Evolutionary conservation across 2,888 invertebrate genomes (phyloP), one percentile per base, ranked within the genome.

Genomic region (Epinotia bilunana): DNA sequence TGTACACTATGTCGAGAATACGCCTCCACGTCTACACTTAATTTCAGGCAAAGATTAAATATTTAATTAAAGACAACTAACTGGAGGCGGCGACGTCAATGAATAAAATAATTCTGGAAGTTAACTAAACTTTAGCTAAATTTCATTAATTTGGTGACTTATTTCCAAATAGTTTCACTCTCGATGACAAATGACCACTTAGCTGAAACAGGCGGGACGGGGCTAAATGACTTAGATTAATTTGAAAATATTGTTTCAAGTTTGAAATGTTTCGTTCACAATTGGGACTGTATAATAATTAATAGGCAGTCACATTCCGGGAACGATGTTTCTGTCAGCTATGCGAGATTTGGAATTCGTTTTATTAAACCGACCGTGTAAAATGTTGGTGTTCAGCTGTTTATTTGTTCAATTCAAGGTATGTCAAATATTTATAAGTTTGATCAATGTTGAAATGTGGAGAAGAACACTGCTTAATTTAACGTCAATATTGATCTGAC

Each of bases 21-120:
- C 68, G 80, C 61, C 77, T 43, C 55, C 76, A 58, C 79, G 67
- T 81, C 82, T 67, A 46, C 62, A 67, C 75, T 83, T 84, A 83
- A 85, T 84, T 84, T 81, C 79, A 80, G 82, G 80, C 82, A 80
- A 78, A 78, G 80, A 82, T 81, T 82, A 84, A 85, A 87, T 85
- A 86, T 86, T 87, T 85, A 86, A 86, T 86, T 83, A 85, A 84
- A 83, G 82, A 79, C 78, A 73, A 80, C 84, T 82, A 83, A 80
- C 81, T 84, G 80, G 80, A 80, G 78, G 80, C 78, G 74, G 73
- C 77, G 80, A 83, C 79, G 78, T 78, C 74, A 65, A 75, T 72
- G 73, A 76, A 78, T 73, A 79, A 78, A 77, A 75, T 76, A 71
- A 72, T 68, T 72, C 43, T 49, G n/a, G 23, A 72, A 62, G 28